These are phyloP conservation scores for Exephanes ischioxanthus DNA, from an alignment of 2,888 invertebrate species.

Conservation along the genomic window DNA sequence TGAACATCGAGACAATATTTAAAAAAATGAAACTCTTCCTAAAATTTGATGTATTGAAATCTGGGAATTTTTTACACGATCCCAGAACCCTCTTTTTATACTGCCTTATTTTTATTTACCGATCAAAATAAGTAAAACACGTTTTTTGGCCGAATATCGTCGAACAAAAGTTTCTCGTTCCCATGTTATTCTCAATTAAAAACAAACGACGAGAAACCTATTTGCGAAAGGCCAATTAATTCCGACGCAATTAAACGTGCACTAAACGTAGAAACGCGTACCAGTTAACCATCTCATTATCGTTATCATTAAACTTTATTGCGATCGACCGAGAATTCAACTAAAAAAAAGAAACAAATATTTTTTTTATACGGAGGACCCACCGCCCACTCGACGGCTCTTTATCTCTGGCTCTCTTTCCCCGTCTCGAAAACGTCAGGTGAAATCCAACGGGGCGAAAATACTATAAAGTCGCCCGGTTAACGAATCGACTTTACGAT, in stretches of 20 bases:
- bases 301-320: constrained; percentile 48
- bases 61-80: not conserved
- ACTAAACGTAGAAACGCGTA: constrained; percentile 4
- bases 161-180: not conserved
- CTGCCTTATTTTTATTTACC: not conserved
- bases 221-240: constrained; percentile 1
- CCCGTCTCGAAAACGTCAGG: not conserved
- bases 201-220: not conserved
- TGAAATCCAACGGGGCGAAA: constrained; percentile 21
- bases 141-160: not conserved
- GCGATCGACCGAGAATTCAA: constrained; percentile 29
- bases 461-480: constrained; percentile 61
- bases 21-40: too few relatives aligned
- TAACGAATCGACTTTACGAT: constrained; percentile 77
- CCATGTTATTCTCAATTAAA: not conserved
- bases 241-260: not conserved
- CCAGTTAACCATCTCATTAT: constrained; percentile 32
- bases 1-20: too few relatives aligned
- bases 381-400: constrained; percentile 29
- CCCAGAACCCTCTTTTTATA: not conserved
- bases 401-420: not conserved
- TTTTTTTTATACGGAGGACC: constrained; percentile 6
- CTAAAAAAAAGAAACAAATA: not conserved
- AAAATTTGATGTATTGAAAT: not conserved
- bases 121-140: not conserved